These are phyloP conservation scores for Coendou prehensilis DNA, from an alignment of 2,797 vertebrate species.

Conservation along the genomic window DNA sequence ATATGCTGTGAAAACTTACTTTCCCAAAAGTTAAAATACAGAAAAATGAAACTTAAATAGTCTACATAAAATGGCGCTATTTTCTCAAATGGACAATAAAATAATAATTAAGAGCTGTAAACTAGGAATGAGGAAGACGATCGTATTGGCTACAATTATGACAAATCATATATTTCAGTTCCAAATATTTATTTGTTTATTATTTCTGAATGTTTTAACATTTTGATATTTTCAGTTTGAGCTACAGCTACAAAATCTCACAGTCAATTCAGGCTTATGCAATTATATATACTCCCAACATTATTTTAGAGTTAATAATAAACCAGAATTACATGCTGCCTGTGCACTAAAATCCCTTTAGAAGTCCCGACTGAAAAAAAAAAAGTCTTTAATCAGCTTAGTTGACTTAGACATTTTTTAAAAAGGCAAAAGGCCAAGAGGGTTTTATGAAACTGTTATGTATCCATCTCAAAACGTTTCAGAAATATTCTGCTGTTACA, in stretches of 20 bases:
- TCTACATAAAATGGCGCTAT: not conserved
- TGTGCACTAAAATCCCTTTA: not conserved
- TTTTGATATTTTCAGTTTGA: not conserved
- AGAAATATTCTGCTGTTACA: constrained; percentile 60
- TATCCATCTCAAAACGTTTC: constrained; percentile 66
- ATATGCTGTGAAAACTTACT: not conserved
- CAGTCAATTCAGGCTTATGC: not conserved
- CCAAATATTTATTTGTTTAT: not conserved
- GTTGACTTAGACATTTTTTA: constrained; percentile 51
- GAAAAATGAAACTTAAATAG: not conserved
- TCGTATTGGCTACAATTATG: not conserved
- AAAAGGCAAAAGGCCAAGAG: constrained; percentile 54
- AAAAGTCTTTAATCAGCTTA: constrained; percentile 70
- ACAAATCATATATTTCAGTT: not conserved
- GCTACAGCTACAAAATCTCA: not conserved
- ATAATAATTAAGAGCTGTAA: not conserved
- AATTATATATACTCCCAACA: not conserved
- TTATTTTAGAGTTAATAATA: constrained; percentile 58
- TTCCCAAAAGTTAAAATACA: not conserved
- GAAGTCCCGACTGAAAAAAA: not conserved
- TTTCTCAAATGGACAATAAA: not conserved
- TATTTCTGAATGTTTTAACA: not conserved
- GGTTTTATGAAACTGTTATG: constrained; percentile 14
- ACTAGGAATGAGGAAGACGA: not conserved
- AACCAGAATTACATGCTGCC: not conserved